Conservation (phyloP, 1,140 invertebrate species). For the Achroia grisella region DNA sequence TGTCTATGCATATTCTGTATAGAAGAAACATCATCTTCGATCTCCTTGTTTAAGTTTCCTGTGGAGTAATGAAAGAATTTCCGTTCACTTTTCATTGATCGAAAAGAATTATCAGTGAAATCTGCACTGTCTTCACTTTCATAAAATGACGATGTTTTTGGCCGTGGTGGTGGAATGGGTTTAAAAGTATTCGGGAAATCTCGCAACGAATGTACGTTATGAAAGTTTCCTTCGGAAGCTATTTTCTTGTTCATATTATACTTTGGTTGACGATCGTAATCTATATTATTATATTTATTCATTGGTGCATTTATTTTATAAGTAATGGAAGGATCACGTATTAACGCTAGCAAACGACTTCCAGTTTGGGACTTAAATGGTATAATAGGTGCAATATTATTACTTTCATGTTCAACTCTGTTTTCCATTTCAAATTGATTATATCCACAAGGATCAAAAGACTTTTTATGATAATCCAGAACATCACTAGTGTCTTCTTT, state of each 20-base stretch:
- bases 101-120: conserved; percentile 43
- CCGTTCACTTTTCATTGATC: conserved; percentile 60
- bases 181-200: conserved; percentile 24
- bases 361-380: conserved; percentile 64
- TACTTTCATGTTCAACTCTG: conserved; percentile 8
- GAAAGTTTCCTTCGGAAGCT: neutral
- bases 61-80: conserved; percentile 64
- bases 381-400: conserved; percentile 23
- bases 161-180: conserved; percentile 45
- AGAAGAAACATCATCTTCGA: conserved; percentile 68
- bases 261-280: conserved; percentile 13
- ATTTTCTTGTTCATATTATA: neutral
- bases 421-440: conserved; percentile 54
- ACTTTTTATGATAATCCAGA: conserved; percentile 80
- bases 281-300: conserved; percentile 15
- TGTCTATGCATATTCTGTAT: conserved; percentile 58
- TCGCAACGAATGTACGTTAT: conserved; percentile 3
- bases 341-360: conserved; percentile 54
- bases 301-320: conserved; percentile 33
- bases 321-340: conserved; percentile 43
- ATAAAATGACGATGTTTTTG: conserved; percentile 46
- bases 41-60: conserved; percentile 68
- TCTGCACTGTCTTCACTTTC: conserved; percentile 62
- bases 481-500: conserved; percentile 75
- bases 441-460: conserved; percentile 76